phyloP scores from a whole-genome alignment of 35 echinoderm and acorn worm species.

The Stichopus chloronotus region DNA sequence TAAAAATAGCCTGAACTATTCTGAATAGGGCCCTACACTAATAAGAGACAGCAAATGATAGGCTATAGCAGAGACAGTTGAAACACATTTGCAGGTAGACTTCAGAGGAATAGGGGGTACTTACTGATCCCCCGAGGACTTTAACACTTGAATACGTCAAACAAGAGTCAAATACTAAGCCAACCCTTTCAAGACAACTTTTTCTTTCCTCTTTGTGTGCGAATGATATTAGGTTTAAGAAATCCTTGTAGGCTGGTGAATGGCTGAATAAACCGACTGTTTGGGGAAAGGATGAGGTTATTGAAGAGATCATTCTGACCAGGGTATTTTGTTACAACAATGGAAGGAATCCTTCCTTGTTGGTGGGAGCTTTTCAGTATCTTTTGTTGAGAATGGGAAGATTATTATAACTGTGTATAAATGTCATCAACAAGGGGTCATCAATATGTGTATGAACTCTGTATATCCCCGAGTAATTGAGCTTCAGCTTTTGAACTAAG shows the following conservation, averaged over 20 bases:
- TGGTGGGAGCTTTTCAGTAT: constrained; percentile 17
- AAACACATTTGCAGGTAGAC: too few relatives aligned
- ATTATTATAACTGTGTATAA: constrained; percentile 36
- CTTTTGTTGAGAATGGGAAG: background rate
- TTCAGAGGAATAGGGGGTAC: background rate
- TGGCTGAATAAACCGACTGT: constrained; percentile 1
- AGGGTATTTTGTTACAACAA: constrained; percentile 34
- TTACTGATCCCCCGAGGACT: constrained; percentile 11
- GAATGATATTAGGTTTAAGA: constrained; percentile 14
- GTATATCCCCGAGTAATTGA: too few relatives aligned
- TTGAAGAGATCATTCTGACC: constrained; percentile 7
- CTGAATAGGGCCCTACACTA: too few relatives aligned
- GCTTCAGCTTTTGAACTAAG: too few relatives aligned
- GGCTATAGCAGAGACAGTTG: too few relatives aligned
- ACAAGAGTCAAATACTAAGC: background rate
- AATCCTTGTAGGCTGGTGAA: constrained; percentile 18
- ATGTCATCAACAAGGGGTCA: background rate
- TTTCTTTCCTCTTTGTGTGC: background rate
- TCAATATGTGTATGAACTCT: too few relatives aligned
- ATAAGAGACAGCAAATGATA: too few relatives aligned
- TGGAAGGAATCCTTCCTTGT: background rate
- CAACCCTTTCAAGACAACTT: background rate
- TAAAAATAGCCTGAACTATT: too few relatives aligned
- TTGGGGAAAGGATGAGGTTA: constrained; percentile 19
- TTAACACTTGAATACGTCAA: constrained; percentile 35